These are phyloP conservation scores for Ammodytes marinus DNA, from an alignment of 2,113 vertebrate species.

Conservation along the genomic window DNA sequence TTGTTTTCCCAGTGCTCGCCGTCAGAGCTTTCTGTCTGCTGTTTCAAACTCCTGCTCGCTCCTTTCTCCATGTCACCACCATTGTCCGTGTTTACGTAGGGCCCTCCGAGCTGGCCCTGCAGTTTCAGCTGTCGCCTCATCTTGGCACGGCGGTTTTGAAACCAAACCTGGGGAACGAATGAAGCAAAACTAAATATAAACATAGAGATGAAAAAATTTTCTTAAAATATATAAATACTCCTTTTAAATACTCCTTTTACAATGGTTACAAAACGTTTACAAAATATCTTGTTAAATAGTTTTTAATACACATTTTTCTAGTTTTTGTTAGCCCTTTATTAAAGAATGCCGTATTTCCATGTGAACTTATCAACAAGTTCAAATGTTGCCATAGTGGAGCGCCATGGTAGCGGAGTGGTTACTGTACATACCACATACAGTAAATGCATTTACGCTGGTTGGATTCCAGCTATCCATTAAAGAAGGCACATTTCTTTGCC, in stretches of 20 bases:
- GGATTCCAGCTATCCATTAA: too few relatives aligned
- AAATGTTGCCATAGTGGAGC: too few relatives aligned
- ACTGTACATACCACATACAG: too few relatives aligned
- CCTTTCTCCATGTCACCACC: conserved; percentile 46
- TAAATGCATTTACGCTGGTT: too few relatives aligned
- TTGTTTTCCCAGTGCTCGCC: conserved; percentile 63
- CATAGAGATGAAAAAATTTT: not conserved
- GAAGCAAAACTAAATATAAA: not conserved
- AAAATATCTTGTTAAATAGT: too few relatives aligned
- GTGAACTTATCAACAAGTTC: too few relatives aligned
- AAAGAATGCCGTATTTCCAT: too few relatives aligned
- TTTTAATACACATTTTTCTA: not conserved
- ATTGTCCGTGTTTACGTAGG: conserved; percentile 47
- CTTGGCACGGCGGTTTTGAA: conserved; percentile 90
- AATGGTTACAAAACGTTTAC: not conserved
- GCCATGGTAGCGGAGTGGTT: too few relatives aligned
- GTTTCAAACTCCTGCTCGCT: conserved; percentile 26
- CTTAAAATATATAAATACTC: not conserved
- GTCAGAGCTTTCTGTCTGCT: conserved; percentile 61
- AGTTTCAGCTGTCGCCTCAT: conserved; percentile 89
- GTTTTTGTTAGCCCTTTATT: too few relatives aligned
- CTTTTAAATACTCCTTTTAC: too few relatives aligned
- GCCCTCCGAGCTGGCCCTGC: conserved; percentile 70
- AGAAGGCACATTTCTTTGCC: too few relatives aligned
- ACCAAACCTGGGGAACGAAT: conserved; percentile 85